Conservation (phyloP, 2,888 invertebrate genomes). For the Timema cristinae region DNA sequence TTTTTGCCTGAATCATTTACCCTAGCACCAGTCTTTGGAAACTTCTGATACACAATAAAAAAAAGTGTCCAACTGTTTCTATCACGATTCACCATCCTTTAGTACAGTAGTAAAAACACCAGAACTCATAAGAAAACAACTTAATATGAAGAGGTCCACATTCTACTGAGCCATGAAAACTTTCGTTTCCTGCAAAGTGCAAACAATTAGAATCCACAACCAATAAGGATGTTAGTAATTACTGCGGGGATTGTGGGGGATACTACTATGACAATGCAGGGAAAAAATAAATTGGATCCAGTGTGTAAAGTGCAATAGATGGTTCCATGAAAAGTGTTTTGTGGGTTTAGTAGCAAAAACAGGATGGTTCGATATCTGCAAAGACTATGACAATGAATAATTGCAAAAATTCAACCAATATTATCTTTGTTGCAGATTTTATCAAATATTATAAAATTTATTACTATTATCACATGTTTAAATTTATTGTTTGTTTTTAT, state of each 20-base stretch:
- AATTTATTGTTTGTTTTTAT: too few relatives aligned
- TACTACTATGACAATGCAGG: not conserved
- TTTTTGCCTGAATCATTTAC: not conserved
- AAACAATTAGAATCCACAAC: not conserved
- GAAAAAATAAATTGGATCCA: not conserved
- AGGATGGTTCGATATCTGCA: not conserved
- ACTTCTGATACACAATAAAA: not conserved
- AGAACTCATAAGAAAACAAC: not conserved
- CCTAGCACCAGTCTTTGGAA: not conserved
- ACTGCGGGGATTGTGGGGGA: not conserved
- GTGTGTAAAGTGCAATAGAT: not conserved
- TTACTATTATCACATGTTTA: too few relatives aligned
- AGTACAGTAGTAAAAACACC: not conserved
- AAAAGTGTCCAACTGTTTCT: not conserved
- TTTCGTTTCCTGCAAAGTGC: not conserved
- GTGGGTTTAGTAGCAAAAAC: not conserved
- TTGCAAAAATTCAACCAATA: not conserved
- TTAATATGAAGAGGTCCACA: not conserved
- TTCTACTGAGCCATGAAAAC: slow-evolving; percentile 4
- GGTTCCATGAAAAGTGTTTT: not conserved
- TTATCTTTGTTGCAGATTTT: too few relatives aligned
- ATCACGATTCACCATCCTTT: not conserved
- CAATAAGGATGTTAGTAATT: not conserved
- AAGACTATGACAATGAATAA: slow-evolving; percentile 11
- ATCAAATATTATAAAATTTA: too few relatives aligned